phyloP scores from a whole-genome alignment of 2,797 vertebrate genomes.

The Catamblyrhynchus diadema region DNA sequence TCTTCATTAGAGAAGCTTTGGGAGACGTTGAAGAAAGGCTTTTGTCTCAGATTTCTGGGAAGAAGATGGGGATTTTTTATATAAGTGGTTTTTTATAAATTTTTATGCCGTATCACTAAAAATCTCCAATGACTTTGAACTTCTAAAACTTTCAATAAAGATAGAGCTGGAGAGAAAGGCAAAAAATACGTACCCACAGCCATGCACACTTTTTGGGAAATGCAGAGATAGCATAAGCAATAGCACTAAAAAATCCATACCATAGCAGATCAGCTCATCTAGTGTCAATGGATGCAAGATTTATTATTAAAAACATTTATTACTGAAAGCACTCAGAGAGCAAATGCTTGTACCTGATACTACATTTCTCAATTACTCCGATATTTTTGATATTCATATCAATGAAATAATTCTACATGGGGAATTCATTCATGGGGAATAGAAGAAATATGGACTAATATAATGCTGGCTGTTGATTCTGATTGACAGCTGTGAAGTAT shows the following conservation, averaged over 20 bases:
- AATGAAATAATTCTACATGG: background rate
- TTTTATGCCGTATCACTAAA: background rate
- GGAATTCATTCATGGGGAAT: background rate
- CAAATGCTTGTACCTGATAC: background rate
- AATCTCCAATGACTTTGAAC: background rate
- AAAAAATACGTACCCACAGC: background rate
- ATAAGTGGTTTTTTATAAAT: background rate
- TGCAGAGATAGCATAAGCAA: background rate
- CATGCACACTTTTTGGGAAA: background rate
- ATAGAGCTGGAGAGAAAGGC: background rate
- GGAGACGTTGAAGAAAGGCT: background rate
- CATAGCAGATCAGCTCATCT: background rate
- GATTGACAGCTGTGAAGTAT: slow-evolving; percentile 25
- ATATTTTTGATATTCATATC: background rate
- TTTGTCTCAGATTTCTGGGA: background rate
- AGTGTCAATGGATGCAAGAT: background rate
- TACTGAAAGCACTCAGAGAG: background rate
- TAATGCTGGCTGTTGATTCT: background rate
- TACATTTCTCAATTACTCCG: background rate
- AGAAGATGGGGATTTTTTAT: background rate
- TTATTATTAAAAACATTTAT: background rate
- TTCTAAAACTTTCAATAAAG: background rate
- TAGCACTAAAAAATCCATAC: background rate
- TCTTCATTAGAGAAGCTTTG: background rate
- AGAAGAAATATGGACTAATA: background rate